phyloP scores from a whole-genome alignment of 2,797 vertebrate genomes.

The Graptemys geographica region DNA sequence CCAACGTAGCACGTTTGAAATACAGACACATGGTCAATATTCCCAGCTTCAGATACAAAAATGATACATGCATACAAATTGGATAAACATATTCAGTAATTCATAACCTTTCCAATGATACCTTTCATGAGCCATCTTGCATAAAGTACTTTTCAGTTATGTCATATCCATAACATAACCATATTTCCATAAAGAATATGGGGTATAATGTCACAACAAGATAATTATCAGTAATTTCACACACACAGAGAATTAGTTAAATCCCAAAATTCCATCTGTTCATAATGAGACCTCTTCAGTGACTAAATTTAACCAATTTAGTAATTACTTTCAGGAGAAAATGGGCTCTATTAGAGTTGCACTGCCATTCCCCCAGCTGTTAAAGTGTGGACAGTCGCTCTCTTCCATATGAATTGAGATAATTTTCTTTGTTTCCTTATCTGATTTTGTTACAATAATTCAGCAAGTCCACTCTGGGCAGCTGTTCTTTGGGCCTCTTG shows the following conservation, averaged over 20 bases:
- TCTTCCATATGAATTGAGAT: slow-evolving; percentile 13
- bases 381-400: slow-evolving; percentile 30
- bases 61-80: too few species aligned
- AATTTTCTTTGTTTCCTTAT: slow-evolving; percentile 47
- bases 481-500: slow-evolving; percentile 54
- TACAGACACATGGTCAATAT: too few species aligned
- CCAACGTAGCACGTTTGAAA: too few species aligned
- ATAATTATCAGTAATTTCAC: not conserved
- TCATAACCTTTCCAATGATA: too few species aligned
- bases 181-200: too few species aligned
- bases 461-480: slow-evolving; percentile 27
- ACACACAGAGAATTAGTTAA: slow-evolving; percentile 10
- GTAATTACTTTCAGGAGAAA: slow-evolving; percentile 7
- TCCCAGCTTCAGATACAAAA: too few species aligned
- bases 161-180: too few species aligned
- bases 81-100: too few species aligned
- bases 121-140: too few species aligned
- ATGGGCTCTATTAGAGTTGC: not conserved
- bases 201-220: not conserved
- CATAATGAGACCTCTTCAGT: slow-evolving; percentile 16
- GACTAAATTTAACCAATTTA: slow-evolving; percentile 49
- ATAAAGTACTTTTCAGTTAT: too few species aligned
- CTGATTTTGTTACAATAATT: slow-evolving; percentile 47
- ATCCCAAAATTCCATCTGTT: slow-evolving; percentile 43
- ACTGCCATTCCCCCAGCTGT: slow-evolving; percentile 39